Percentiles rank a stretch among this genome's conserved stretches.
phyloP scores from a whole-genome alignment of 2,888 invertebrate genomes.

The Xanthostigma xanthostigma region DNA sequence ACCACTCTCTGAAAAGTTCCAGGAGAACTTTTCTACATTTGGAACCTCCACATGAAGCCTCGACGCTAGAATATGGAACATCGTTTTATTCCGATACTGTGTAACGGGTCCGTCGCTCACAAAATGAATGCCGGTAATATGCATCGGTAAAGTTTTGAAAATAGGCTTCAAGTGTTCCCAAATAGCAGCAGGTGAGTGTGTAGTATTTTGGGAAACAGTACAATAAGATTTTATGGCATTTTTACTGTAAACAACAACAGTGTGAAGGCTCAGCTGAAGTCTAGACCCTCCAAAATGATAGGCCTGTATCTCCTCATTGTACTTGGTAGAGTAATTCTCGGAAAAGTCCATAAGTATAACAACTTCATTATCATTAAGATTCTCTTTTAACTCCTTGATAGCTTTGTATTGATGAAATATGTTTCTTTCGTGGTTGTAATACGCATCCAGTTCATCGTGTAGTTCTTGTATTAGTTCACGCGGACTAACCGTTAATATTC shows the following conservation, averaged over 20 bases:
- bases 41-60: conserved; percentile 11
- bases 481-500: conserved; percentile 12
- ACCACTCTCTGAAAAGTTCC: conserved; percentile 20
- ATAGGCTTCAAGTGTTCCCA: conserved; percentile 24
- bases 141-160: conserved; percentile 11
- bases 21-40: conserved; percentile 12
- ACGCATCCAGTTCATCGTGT: conserved; percentile 11
- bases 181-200: conserved; percentile 23
- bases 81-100: conserved; percentile 23
- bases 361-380: conserved; percentile 11
- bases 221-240: conserved; percentile 14
- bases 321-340: conserved; percentile 22
- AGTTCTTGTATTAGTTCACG: conserved; percentile 13
- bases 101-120: conserved; percentile 23
- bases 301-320: conserved; percentile 21
- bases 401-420: conserved; percentile 10
- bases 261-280: conserved; percentile 21
- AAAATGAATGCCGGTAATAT: conserved; percentile 18
- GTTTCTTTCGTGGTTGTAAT: conserved; percentile 9
- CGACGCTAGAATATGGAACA: conserved; percentile 20
- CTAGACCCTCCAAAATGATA: conserved; percentile 23
- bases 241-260: conserved; percentile 20
- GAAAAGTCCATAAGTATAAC: conserved; percentile 21
- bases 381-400: conserved; percentile 11
- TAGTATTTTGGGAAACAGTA: conserved; percentile 18